These are phyloP conservation scores for Trichopoda pennipes DNA, from an alignment of 2,888 invertebrate species.

Conservation along the genomic window DNA sequence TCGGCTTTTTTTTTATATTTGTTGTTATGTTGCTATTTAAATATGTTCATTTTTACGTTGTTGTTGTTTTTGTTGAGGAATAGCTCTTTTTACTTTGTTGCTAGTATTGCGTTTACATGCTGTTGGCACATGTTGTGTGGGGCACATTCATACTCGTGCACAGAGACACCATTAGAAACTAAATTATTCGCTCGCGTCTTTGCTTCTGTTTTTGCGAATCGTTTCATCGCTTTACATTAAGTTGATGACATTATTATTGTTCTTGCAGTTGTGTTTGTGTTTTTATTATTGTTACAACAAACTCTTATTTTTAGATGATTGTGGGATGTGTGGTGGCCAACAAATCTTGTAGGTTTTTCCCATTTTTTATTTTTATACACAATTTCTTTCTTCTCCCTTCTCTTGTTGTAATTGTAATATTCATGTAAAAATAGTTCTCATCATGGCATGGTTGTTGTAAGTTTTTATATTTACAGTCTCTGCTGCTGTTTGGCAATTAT, in stretches of 20 bases:
- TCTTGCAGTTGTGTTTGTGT: conserved; percentile 29
- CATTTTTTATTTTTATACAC: conserved; percentile 44
- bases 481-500: conserved; percentile 56
- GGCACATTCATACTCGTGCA: conserved; percentile 25
- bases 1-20: conserved; percentile 14
- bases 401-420: conserved; percentile 37
- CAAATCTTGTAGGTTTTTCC: conserved; percentile 63
- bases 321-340: conserved; percentile 57
- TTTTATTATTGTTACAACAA: conserved; percentile 36
- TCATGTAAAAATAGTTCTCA: conserved; percentile 63
- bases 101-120: conserved; percentile 48
- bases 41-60: too few relatives aligned
- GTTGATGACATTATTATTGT: conserved; percentile 47
- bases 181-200: conserved; percentile 25
- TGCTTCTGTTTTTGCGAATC: conserved; percentile 50
- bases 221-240: conserved; percentile 31
- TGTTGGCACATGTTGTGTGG: conserved; percentile 51
- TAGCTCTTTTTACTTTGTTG: conserved; percentile 21
- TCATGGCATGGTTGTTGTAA: conserved; percentile 29
- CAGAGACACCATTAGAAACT: neutral
- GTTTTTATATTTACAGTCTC: conserved; percentile 34
- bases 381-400: neutral
- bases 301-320: conserved; percentile 46
- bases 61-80: conserved; percentile 28
- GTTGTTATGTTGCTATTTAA: conserved; percentile 37